Evolutionary conservation across 2,113 vertebrate genomes (phyloP).

Genomic region (Semnornis frantzii): DNA sequence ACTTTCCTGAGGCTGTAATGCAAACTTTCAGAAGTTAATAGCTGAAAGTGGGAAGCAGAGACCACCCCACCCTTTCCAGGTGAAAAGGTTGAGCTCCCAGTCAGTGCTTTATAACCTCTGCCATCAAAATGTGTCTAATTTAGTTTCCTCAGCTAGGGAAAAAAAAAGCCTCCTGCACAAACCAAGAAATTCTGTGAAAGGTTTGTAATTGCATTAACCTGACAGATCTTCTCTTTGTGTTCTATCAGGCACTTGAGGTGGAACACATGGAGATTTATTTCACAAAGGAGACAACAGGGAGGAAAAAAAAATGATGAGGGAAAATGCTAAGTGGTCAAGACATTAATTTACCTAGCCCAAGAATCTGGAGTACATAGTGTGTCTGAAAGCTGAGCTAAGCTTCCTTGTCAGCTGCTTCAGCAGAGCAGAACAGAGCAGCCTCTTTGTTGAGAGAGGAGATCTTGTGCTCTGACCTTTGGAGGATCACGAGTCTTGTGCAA

Average conservation of each 20-base stretch:
- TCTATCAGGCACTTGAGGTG: neutral
- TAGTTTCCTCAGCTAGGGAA: neutral
- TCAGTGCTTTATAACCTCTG: neutral
- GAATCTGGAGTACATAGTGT: neutral
- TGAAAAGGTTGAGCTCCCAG: neutral
- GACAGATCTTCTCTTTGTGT: neutral
- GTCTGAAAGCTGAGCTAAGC: constrained; percentile 9
- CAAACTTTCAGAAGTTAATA: neutral
- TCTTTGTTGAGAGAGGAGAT: neutral
- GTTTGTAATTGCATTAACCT: neutral
- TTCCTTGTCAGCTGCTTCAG: neutral
- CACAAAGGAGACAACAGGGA: neutral
- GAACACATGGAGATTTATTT: neutral
- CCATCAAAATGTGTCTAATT: neutral
- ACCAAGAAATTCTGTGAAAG: neutral
- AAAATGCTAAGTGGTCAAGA: neutral
- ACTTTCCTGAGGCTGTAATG: neutral
- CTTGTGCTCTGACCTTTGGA: constrained; percentile 11
- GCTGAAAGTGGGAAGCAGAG: neutral
- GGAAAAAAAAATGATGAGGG: neutral
- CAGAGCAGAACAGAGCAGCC: neutral
- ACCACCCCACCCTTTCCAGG: neutral
- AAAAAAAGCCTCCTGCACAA: neutral
- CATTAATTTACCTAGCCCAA: neutral
- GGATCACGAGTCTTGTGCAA: neutral